Percentiles rank a stretch among this genome's conserved stretches.
Conservation (phyloP, 2,113 vertebrate genomes). For the Castor canadensis region DNA sequence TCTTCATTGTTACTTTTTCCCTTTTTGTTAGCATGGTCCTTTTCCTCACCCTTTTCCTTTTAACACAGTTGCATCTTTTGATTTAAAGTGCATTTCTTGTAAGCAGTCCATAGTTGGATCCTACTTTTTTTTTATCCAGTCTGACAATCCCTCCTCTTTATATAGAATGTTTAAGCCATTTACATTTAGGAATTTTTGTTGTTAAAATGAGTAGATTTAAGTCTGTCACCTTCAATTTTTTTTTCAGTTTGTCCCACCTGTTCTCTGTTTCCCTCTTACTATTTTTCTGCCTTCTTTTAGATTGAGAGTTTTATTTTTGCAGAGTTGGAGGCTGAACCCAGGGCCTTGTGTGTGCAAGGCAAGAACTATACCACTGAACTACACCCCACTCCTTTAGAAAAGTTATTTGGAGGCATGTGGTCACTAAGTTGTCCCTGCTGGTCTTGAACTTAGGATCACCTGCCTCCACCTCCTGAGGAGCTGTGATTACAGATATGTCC, state of each 20-base stretch:
- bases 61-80: neutral
- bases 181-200: slow-evolving; percentile 44
- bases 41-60: neutral
- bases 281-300: neutral
- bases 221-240: neutral
- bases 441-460: too few species aligned
- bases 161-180: neutral
- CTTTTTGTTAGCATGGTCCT: neutral
- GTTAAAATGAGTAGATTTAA: neutral
- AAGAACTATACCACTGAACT: too few species aligned
- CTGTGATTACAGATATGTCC: too few species aligned
- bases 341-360: too few species aligned
- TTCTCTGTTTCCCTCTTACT: neutral
- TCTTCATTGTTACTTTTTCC: neutral
- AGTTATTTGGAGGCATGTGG: too few species aligned
- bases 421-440: too few species aligned
- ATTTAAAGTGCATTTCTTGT: neutral
- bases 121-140: neutral
- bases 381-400: too few species aligned
- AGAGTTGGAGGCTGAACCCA: too few species aligned
- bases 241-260: neutral
- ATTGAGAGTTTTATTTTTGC: too few species aligned
- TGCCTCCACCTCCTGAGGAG: too few species aligned
- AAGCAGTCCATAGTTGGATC: neutral
- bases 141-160: neutral